A percentile compares a stretch with the other conserved stretches of the same genome.
Conservation (phyloP, 2,797 vertebrate genomes). For the Neoniphon sammara region DNA sequence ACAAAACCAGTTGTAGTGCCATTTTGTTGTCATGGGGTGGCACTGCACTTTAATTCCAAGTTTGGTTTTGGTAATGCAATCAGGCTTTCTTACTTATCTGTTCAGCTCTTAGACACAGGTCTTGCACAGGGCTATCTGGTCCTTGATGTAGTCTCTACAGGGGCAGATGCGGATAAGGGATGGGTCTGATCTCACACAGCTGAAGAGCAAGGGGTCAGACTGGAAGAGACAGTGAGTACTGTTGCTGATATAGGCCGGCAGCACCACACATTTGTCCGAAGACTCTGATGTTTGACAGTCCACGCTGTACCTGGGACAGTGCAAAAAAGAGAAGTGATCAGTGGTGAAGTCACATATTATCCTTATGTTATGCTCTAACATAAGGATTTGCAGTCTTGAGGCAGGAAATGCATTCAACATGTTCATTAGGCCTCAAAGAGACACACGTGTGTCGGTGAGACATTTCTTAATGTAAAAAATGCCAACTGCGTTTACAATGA, state of each 20-base stretch:
- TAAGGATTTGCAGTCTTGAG: no score
- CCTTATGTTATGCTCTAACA: no score
- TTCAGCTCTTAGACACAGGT: constrained; percentile 21
- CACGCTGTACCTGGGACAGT: constrained; percentile 76
- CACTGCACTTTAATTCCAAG: no score
- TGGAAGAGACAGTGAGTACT: constrained; percentile 87
- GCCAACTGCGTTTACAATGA: no score
- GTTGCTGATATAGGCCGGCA: constrained; percentile 82
- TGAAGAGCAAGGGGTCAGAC: constrained; percentile 86
- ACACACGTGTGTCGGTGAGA: no score
- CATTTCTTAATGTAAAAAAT: no score
- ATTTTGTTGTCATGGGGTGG: no score
- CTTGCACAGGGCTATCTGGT: constrained; percentile 71
- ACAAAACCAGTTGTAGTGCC: no score
- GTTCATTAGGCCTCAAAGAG: no score
- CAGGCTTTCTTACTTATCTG: neutral
- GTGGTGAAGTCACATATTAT: neutral
- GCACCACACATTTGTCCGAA: constrained; percentile 79
- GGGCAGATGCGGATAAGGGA: constrained; percentile 84
- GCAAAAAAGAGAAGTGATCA: neutral
- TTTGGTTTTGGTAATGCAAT: neutral
- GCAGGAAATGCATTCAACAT: no score
- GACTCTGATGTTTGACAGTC: constrained; percentile 79
- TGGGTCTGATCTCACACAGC: constrained; percentile 85
- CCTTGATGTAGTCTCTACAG: constrained; percentile 89